These are phyloP conservation scores for Crocuta crocuta DNA, from an alignment of 2,113 vertebrate species.

Conservation along the genomic window DNA sequence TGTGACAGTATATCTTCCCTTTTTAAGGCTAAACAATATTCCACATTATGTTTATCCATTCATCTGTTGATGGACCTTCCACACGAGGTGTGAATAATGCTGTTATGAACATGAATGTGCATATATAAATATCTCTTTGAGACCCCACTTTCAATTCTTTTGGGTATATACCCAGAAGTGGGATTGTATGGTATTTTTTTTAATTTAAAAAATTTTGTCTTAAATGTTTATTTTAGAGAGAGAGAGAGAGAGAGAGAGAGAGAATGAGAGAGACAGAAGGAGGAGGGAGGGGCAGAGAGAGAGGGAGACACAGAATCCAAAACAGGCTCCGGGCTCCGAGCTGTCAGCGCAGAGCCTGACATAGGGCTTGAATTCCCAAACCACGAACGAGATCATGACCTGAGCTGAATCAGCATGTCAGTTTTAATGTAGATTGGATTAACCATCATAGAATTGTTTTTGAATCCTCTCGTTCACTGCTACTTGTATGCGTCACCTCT, in stretches of 20 bases:
- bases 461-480: not conserved
- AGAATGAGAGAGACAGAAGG: too few species aligned
- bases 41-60: not conserved
- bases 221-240: too few species aligned
- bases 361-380: too few species aligned
- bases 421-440: not conserved
- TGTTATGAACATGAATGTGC: not conserved
- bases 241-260: too few species aligned
- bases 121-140: not conserved
- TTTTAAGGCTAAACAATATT: not conserved
- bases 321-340: too few species aligned
- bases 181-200: not conserved
- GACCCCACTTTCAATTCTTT: not conserved
- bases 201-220: not conserved
- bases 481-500: not conserved
- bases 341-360: too few species aligned
- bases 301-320: too few species aligned
- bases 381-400: too few species aligned
- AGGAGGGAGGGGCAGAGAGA: too few species aligned
- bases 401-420: not conserved
- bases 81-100: not conserved
- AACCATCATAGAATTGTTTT: not conserved
- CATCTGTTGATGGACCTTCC: not conserved
- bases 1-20: not conserved
- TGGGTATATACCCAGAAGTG: not conserved